Evolutionary conservation across 2,797 vertebrate species (phyloP).

Genomic region (Allobates femoralis): DNA sequence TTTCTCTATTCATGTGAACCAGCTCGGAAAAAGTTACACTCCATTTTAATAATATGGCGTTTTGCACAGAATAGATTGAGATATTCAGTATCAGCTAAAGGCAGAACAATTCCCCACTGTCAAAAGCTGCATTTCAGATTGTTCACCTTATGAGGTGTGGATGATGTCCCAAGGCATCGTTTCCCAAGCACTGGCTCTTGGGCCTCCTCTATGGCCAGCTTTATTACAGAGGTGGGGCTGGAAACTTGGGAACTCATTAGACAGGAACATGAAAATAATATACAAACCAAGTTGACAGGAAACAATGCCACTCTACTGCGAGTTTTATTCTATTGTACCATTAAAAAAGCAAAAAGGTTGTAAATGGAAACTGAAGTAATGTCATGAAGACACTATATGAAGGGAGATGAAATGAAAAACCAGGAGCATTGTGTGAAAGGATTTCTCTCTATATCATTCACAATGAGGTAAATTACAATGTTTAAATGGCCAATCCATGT

Average conservation of each 20-base stretch:
- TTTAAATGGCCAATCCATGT: neutral
- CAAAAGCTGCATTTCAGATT: neutral
- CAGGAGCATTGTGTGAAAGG: neutral
- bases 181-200: neutral
- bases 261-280: neutral
- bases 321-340: neutral
- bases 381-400: neutral
- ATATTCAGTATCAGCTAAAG: neutral
- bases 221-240: neutral
- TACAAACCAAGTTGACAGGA: neutral
- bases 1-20: no score
- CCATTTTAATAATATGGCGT: no score
- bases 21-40: no score
- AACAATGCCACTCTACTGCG: neutral
- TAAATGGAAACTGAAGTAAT: neutral
- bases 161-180: neutral
- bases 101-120: neutral
- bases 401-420: neutral
- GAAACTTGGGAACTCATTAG: neutral
- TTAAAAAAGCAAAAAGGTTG: neutral
- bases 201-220: neutral
- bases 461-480: neutral
- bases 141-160: neutral
- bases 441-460: neutral
- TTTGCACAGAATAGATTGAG: no score